Percentiles rank a stretch among this genome's conserved stretches.
These are phyloP conservation scores for Ranitomeya imitator DNA, from an alignment of 2,113 vertebrate genomes.

Conservation along the genomic window DNA sequence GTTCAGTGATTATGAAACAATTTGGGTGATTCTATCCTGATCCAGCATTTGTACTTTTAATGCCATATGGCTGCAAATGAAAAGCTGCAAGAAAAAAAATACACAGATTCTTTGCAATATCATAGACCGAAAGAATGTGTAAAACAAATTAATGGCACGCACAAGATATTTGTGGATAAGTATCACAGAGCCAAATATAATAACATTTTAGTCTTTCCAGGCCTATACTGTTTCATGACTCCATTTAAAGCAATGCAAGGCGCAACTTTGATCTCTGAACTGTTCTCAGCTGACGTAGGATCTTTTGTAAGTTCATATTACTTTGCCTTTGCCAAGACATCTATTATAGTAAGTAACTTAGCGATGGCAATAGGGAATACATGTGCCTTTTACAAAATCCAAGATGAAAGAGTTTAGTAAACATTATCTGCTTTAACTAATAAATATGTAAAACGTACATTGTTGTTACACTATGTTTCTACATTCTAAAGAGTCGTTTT, in stretches of 20 bases:
- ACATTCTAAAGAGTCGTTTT: neutral
- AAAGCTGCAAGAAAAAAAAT: slow-evolving; percentile 55
- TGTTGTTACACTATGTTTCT: neutral
- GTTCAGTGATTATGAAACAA: slow-evolving; percentile 37
- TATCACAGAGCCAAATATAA: slow-evolving; percentile 55
- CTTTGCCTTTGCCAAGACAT: slow-evolving; percentile 47
- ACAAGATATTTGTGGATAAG: slow-evolving; percentile 52
- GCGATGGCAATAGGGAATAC: slow-evolving; percentile 24
- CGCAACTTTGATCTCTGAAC: slow-evolving; percentile 49
- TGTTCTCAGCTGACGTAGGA: slow-evolving; percentile 36
- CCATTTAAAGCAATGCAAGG: slow-evolving; percentile 48
- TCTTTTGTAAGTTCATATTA: slow-evolving; percentile 44
- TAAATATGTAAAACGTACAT: neutral
- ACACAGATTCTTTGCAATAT: slow-evolving; percentile 45
- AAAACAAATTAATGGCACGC: slow-evolving; percentile 57
- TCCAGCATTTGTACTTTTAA: slow-evolving; percentile 19
- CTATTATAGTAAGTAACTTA: slow-evolving; percentile 26
- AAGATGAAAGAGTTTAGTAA: slow-evolving; percentile 7
- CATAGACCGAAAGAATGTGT: slow-evolving; percentile 51
- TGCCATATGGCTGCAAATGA: slow-evolving; percentile 48
- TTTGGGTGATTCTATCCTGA: slow-evolving; percentile 48
- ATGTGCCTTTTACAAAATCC: neutral
- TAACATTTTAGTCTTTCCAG: slow-evolving; percentile 51
- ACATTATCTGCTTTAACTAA: neutral
- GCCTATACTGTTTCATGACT: slow-evolving; percentile 43